Percentiles rank a stretch among this genome's conserved stretches.
Conservation (phyloP, 2,113 vertebrate genomes). For the Pomatorhinus ruficollis region DNA sequence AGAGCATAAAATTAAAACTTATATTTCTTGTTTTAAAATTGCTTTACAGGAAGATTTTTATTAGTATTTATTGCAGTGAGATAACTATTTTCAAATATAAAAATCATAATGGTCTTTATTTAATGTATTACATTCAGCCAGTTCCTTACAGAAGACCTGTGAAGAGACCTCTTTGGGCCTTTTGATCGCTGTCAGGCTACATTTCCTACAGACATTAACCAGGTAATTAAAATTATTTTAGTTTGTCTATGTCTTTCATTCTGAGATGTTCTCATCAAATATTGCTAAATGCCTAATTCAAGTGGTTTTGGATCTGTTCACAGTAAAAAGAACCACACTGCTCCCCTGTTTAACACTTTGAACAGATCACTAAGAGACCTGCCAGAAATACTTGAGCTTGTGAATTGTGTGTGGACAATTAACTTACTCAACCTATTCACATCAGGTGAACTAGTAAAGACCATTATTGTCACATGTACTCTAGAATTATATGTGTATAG, state of each 20-base stretch:
- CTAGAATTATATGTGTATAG: not conserved
- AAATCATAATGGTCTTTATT: not conserved
- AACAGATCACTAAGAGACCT: not conserved
- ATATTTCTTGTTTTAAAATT: not conserved
- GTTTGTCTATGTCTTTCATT: not conserved
- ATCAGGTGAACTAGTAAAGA: not conserved
- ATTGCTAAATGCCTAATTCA: not conserved
- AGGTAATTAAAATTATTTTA: not conserved
- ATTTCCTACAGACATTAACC: not conserved
- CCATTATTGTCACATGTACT: not conserved
- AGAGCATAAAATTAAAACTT: constrained; percentile 18
- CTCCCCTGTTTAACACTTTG: not conserved
- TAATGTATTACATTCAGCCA: not conserved
- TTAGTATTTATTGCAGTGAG: not conserved
- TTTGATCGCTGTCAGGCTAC: fast-evolving
- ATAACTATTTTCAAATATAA: not conserved
- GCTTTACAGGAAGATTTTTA: not conserved
- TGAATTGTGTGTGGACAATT: not conserved
- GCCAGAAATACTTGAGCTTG: not conserved
- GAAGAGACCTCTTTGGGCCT: not conserved
- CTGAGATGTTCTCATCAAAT: not conserved
- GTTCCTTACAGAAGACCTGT: not conserved
- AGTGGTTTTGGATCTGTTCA: not conserved
- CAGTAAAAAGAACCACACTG: not conserved
- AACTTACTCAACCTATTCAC: not conserved